These are phyloP conservation scores for Hydropotes inermis DNA, from an alignment of 2,113 vertebrate genomes.

Conservation along the genomic window DNA sequence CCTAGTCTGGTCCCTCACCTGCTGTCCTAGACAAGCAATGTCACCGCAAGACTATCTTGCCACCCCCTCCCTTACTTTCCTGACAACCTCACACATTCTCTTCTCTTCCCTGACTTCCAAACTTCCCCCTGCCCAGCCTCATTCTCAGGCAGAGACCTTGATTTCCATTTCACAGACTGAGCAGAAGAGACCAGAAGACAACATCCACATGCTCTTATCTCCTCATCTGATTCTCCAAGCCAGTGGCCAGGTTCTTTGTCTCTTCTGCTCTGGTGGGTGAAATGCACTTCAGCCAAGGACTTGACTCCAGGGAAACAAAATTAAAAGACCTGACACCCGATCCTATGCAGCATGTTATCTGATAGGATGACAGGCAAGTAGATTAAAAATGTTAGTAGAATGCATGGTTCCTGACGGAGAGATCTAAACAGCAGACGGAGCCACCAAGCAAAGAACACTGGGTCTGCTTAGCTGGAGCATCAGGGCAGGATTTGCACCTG, in stretches of 20 bases:
- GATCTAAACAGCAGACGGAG: neutral
- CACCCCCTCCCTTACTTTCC: neutral
- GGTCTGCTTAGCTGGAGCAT: neutral
- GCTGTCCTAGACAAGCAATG: neutral
- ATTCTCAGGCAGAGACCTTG: neutral
- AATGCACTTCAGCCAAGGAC: neutral
- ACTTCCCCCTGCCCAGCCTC: neutral
- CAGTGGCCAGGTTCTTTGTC: too few species aligned
- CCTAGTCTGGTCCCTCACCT: neutral
- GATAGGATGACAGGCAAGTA: neutral
- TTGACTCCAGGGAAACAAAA: neutral
- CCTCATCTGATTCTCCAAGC: neutral
- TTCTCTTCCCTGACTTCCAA: neutral
- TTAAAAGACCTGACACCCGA: neutral
- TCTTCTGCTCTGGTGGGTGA: neutral
- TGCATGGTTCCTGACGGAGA: neutral
- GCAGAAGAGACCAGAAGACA: neutral
- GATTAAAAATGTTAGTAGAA: neutral
- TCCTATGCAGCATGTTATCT: neutral
- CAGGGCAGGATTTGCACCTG: neutral
- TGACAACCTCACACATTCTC: neutral
- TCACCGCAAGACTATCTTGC: neutral
- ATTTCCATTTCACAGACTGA: neutral
- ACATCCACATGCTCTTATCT: neutral
- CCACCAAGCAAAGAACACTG: neutral